Evolutionary conservation across 2,888 invertebrate species (phyloP).

Genomic region (Synergus umbraculus): DNA sequence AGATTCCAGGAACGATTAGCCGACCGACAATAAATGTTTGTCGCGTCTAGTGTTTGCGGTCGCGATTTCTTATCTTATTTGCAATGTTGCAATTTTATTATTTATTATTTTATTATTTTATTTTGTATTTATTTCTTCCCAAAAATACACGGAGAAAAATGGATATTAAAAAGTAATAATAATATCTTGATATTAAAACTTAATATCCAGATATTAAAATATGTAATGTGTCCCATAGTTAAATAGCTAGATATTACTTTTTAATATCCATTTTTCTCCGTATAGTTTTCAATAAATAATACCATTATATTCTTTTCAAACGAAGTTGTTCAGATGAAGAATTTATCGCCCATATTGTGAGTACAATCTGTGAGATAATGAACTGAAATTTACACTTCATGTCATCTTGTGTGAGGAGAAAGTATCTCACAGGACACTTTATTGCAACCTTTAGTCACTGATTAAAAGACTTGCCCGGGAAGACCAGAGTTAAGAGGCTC

Average conservation of each 20-base stretch:
- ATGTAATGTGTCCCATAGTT: no score
- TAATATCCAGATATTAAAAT: no score
- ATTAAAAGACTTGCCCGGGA: conserved; percentile 37
- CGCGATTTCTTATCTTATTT: not conserved
- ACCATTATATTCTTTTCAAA: not conserved
- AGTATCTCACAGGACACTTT: conserved; percentile 32
- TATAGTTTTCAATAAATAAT: not conserved
- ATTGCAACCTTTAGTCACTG: conserved; percentile 37
- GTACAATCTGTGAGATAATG: not conserved
- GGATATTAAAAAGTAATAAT: no score
- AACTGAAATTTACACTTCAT: conserved; percentile 1
- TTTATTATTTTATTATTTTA: not conserved
- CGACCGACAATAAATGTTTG: conserved; percentile 63
- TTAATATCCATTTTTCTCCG: no score
- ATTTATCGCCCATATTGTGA: not conserved
- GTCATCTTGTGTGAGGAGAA: conserved; percentile 15
- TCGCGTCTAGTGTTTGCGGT: conserved; percentile 43
- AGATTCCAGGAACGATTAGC: conserved; percentile 69
- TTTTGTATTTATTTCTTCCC: not conserved
- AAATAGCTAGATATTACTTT: no score
- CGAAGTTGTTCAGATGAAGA: not conserved
- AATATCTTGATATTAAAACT: no score
- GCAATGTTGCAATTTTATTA: conserved; percentile 19
- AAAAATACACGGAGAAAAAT: no score
- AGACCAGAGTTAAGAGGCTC: conserved; percentile 17